Evolutionary conservation across 2,113 vertebrate genomes (phyloP).

Genomic region (Ancistrus triradiatus): DNA sequence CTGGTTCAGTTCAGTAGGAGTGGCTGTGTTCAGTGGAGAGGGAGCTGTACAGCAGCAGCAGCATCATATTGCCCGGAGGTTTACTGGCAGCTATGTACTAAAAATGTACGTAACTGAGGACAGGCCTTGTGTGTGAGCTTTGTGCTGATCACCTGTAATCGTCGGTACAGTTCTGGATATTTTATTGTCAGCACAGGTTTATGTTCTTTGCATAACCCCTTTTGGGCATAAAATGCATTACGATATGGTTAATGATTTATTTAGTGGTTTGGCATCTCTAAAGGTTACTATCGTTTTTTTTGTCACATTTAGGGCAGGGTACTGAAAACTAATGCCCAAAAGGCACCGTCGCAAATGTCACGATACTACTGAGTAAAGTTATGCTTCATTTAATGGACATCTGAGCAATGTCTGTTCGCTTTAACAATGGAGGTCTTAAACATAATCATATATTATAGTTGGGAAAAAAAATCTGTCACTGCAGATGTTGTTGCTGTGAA

Average conservation of each 20-base stretch:
- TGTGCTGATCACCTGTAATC: not conserved
- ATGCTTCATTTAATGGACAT: too few relatives aligned
- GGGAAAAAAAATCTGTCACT: too few relatives aligned
- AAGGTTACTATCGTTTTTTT: not conserved
- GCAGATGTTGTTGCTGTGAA: too few relatives aligned
- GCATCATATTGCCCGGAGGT: not conserved
- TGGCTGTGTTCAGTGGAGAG: not conserved
- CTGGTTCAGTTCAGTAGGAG: constrained; percentile 3
- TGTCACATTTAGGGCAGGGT: not conserved
- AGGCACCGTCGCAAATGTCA: too few relatives aligned
- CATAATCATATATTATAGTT: not conserved
- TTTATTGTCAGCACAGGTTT: not conserved
- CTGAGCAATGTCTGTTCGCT: not conserved
- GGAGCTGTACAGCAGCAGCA: not conserved
- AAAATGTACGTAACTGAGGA: too few relatives aligned
- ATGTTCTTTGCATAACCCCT: not conserved
- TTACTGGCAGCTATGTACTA: not conserved
- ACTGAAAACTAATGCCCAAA: not conserved
- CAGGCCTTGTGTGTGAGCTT: not conserved
- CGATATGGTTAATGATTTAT: not conserved
- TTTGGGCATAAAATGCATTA: too few relatives aligned
- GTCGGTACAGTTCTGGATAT: constrained; percentile 9
- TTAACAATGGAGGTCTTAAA: not conserved
- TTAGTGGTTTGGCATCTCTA: not conserved
- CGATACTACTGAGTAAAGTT: too few relatives aligned